phyloP scores from a whole-genome alignment of 2,113 vertebrate genomes.

The Callorhinus ursinus region DNA sequence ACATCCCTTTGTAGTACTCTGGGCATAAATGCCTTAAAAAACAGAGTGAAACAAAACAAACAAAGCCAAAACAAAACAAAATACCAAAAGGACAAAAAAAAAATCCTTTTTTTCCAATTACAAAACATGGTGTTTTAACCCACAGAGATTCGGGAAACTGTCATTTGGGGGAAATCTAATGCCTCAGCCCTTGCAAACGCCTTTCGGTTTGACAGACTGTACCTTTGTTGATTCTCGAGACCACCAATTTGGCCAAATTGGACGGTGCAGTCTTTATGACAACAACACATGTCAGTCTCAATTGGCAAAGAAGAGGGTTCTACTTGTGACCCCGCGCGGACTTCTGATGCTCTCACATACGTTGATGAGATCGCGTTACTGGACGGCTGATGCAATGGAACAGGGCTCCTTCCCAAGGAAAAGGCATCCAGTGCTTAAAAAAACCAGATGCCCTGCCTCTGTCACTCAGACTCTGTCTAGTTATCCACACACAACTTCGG shows the following conservation, averaged over 20 bases:
- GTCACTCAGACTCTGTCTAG: not conserved
- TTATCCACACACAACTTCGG: not conserved
- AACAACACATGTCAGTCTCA: conserved; percentile 63
- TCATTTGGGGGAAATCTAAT: not conserved
- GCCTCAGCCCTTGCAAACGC: not conserved
- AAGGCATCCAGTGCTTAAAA: conserved; percentile 46
- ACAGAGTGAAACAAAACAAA: not conserved
- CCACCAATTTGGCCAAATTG: conserved; percentile 63
- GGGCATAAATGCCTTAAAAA: not conserved
- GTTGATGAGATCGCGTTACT: conserved; percentile 45
- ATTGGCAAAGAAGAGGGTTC: conserved; percentile 71
- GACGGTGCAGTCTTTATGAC: conserved; percentile 72
- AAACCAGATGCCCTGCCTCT: not conserved
- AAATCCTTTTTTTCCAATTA: not conserved
- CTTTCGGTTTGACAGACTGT: not conserved
- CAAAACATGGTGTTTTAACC: not conserved
- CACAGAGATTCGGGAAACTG: not conserved
- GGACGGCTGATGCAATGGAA: conserved; percentile 68
- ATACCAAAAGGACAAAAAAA: not conserved
- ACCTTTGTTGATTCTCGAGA: conserved; percentile 56
- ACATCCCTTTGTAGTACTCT: not conserved
- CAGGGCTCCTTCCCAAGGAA: conserved; percentile 55
- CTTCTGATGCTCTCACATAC: not conserved
- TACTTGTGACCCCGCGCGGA: conserved; percentile 57
- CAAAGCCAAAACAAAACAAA: not conserved